Conservation (phyloP, 2,797 vertebrate species). For the Simalia tracyae region DNA sequence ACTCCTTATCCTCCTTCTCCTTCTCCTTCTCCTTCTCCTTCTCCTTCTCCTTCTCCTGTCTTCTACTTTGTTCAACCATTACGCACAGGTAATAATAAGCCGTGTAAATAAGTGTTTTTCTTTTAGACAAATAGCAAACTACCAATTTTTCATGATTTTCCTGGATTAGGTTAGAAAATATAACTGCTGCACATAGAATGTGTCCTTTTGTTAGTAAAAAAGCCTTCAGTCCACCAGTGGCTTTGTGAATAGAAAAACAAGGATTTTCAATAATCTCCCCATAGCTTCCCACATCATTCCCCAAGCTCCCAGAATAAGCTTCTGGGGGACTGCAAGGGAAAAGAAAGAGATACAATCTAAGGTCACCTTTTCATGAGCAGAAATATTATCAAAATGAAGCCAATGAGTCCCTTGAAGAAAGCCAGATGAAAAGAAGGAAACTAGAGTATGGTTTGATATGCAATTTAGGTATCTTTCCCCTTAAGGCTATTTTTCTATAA, state of each 20-base stretch:
- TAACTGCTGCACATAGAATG: background rate
- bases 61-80: background rate
- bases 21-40: accelerated
- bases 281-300: background rate
- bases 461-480: background rate
- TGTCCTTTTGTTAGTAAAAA: background rate
- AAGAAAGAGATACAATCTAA: background rate
- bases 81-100: background rate
- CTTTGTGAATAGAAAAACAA: background rate
- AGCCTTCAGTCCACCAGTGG: background rate
- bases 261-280: background rate
- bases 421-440: background rate
- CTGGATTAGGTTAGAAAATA: background rate
- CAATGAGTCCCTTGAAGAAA: background rate
- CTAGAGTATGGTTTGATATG: background rate
- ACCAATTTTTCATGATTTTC: background rate
- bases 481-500: background rate
- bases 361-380: background rate
- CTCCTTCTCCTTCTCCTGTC: background rate
- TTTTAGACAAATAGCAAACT: background rate
- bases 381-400: background rate
- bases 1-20: background rate
- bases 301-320: background rate
- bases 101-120: background rate
- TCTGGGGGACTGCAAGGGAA: background rate